These are phyloP conservation scores for Tauraco erythrolophus DNA, from an alignment of 2,113 vertebrate genomes.

Conservation along the genomic window DNA sequence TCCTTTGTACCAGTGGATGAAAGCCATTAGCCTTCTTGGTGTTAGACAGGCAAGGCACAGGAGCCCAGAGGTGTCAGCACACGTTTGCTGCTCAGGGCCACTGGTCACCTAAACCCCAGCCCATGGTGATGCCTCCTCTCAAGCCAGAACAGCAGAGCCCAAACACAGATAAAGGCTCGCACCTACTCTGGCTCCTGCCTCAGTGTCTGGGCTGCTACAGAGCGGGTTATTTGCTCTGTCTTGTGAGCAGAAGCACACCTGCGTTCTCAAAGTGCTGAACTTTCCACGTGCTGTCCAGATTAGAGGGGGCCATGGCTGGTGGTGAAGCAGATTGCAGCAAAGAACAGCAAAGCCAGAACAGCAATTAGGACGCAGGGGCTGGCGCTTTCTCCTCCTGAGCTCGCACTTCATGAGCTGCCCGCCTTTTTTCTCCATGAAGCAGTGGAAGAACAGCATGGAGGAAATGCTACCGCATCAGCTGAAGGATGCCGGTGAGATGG, in stretches of 20 bases:
- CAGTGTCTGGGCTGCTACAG: not conserved
- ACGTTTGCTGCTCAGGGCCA: not conserved
- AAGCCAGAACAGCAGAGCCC: not conserved
- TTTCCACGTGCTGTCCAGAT: not conserved
- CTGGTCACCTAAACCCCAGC: not conserved
- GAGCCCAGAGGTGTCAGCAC: not conserved
- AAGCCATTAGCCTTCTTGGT: not conserved
- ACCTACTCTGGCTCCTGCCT: not conserved
- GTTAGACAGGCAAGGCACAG: not conserved
- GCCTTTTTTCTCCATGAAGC: not conserved
- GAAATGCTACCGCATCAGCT: not conserved
- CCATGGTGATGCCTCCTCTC: not conserved
- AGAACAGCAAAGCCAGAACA: not conserved
- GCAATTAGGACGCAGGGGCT: not conserved
- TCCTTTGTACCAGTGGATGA: not conserved
- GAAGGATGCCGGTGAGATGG: not conserved
- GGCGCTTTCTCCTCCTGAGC: not conserved
- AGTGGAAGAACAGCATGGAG: not conserved
- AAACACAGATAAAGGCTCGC: not conserved
- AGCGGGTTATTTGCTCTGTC: not conserved
- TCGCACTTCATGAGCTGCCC: accelerated
- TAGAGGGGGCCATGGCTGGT: not conserved
- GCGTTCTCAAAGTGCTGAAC: not conserved
- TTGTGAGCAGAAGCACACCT: not conserved
- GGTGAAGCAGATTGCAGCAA: not conserved